Percentiles rank a stretch among this genome's conserved stretches.
Conservation (phyloP, 1,140 invertebrate genomes). For the Zaprionus lachaisei region DNA sequence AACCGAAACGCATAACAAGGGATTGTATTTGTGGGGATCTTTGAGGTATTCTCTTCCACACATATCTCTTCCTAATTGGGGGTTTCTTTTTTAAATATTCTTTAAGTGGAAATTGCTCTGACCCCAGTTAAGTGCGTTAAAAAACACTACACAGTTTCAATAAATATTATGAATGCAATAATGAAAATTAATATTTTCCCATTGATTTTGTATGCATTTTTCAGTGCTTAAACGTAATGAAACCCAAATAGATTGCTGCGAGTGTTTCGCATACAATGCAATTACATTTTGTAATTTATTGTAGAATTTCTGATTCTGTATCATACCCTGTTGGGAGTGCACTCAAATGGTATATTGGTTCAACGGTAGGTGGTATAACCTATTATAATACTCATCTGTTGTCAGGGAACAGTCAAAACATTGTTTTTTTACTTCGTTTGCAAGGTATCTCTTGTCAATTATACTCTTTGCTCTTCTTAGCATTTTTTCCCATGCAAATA, state of each 20-base stretch:
- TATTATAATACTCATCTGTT: not conserved
- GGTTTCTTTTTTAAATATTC: too few species aligned
- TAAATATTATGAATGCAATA: conserved; percentile 2
- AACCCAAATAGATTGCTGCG: conserved; percentile 34
- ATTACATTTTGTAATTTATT: conserved; percentile 29
- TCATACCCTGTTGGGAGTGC: not conserved
- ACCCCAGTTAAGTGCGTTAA: not conserved
- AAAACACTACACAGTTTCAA: not conserved
- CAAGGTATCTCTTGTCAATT: not conserved
- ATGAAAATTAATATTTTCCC: not conserved
- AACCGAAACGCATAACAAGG: not conserved
- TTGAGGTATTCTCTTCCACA: not conserved
- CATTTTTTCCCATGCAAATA: conserved; percentile 63
- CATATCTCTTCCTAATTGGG: too few species aligned
- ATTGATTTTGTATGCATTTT: conserved; percentile 14
- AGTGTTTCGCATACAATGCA: conserved; percentile 11
- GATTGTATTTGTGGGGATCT: not conserved
- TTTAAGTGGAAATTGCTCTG: too few species aligned
- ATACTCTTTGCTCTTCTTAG: not conserved
- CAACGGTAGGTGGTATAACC: too few species aligned
- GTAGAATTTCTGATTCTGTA: conserved; percentile 20
- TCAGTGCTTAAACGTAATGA: conserved; percentile 50
- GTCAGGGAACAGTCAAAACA: too few species aligned
- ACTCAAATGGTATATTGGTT: not conserved
- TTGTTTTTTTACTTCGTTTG: not conserved